Evolutionary conservation across 1,140 invertebrate species (phyloP).

Genomic region (Apis laboriosa): DNA sequence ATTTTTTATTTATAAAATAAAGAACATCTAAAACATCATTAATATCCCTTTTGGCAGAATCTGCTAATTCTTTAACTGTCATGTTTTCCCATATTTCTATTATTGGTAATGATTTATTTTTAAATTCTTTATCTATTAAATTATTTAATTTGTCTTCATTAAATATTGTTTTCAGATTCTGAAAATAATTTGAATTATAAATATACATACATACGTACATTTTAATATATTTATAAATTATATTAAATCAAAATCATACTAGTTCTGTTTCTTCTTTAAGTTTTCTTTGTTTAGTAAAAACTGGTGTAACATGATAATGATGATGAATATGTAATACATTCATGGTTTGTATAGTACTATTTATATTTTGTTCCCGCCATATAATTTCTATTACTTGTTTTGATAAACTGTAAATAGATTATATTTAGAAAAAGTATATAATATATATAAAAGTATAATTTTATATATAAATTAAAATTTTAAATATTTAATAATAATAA

Average conservation of each 20-base stretch:
- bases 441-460: background rate
- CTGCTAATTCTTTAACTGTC: constrained; percentile 87
- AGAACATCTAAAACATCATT: constrained; percentile 86
- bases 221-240: background rate
- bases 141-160: background rate
- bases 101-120: constrained; percentile 73
- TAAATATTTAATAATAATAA: background rate
- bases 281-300: constrained; percentile 54
- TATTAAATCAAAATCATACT: constrained; percentile 28
- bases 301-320: constrained; percentile 65
- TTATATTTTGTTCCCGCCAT: constrained; percentile 27
- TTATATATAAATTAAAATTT: background rate
- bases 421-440: background rate
- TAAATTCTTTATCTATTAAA: background rate
- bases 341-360: constrained; percentile 22
- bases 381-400: constrained; percentile 15
- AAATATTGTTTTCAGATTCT: background rate
- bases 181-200: constrained; percentile 16
- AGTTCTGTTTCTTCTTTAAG: constrained; percentile 4
- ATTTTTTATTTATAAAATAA: constrained; percentile 79
- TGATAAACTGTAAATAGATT: constrained; percentile 43
- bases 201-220: constrained; percentile 7
- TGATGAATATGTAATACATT: constrained; percentile 49
- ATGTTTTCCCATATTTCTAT: constrained; percentile 90
- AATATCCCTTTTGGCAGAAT: constrained; percentile 82